phyloP scores from a whole-genome alignment of 2,797 vertebrate genomes.

The Podargus strigoides region DNA sequence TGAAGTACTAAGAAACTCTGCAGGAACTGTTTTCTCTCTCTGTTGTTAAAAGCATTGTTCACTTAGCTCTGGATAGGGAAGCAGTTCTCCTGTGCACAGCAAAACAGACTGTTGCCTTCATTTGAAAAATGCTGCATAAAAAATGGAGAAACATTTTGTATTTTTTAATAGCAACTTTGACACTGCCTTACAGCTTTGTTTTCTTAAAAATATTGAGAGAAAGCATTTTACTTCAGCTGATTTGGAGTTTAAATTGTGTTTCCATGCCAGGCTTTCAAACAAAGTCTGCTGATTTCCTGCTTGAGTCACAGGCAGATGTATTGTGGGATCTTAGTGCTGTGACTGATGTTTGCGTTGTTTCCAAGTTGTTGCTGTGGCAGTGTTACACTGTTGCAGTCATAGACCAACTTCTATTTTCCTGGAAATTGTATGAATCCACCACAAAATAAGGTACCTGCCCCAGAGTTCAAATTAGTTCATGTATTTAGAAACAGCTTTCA shows the following conservation, averaged over 20 bases:
- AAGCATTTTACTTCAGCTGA: neutral
- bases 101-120: neutral
- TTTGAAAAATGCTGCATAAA: neutral
- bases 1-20: neutral
- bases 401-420: neutral
- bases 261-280: neutral
- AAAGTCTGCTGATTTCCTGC: conserved; percentile 24
- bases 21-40: neutral
- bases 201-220: neutral
- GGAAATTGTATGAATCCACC: neutral
- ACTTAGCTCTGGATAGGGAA: neutral
- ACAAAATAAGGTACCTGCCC: neutral
- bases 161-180: neutral
- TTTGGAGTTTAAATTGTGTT: neutral
- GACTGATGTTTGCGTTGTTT: neutral
- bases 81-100: neutral
- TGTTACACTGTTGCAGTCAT: neutral
- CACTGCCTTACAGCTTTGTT: neutral
- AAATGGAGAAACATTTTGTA: neutral
- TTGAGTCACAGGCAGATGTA: neutral
- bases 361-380: neutral
- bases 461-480: neutral
- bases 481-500: neutral
- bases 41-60: neutral
- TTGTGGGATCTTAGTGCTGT: neutral